These are phyloP conservation scores for Gymnopithys bicolor DNA, from an alignment of 2,797 vertebrate species.

Conservation along the genomic window DNA sequence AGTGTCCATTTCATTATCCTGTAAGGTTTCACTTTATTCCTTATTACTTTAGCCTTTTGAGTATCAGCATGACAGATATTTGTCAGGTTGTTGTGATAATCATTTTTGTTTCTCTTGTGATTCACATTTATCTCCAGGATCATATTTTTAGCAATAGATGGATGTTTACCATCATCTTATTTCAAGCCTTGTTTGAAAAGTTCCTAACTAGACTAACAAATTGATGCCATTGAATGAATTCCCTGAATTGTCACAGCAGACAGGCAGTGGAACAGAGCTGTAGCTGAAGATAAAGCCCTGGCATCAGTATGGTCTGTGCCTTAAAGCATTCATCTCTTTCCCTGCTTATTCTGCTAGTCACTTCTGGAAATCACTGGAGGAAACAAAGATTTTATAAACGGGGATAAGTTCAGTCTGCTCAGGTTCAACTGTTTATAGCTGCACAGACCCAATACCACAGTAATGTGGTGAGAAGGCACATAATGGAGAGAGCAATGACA, in stretches of 20 bases:
- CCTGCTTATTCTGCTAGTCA: neutral
- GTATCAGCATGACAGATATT: neutral
- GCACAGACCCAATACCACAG: neutral
- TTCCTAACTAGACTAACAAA: neutral
- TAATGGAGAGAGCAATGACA: neutral
- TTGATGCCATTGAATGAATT: neutral
- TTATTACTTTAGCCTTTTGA: neutral
- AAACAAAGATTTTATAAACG: neutral
- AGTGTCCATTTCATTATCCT: neutral
- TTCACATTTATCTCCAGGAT: neutral
- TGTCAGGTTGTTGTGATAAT: neutral
- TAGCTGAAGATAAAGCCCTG: neutral
- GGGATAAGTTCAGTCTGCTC: neutral
- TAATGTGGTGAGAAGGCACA: neutral
- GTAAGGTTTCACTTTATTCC: neutral
- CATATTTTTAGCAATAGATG: neutral
- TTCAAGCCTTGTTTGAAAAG: neutral
- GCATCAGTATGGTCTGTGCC: neutral
- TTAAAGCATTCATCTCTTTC: neutral
- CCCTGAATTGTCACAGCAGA: neutral
- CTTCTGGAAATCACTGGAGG: neutral
- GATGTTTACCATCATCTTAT: neutral
- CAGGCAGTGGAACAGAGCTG: neutral
- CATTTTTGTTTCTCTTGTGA: neutral
- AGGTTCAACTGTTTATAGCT: neutral